These are phyloP conservation scores for Aphelinus certus DNA, from an alignment of 1,140 invertebrate genomes.

Conservation along the genomic window DNA sequence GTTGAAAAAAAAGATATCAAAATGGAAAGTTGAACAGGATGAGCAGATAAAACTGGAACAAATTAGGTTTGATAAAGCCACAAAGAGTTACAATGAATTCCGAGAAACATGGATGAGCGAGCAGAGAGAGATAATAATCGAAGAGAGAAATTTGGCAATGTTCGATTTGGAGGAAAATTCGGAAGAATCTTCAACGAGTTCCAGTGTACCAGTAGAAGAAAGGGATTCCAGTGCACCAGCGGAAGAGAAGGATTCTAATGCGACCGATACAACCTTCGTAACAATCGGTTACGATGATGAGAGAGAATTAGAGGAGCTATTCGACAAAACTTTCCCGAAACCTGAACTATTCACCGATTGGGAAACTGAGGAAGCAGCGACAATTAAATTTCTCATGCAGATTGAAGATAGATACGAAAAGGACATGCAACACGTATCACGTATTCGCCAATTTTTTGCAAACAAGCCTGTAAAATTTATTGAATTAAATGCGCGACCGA, in stretches of 20 bases:
- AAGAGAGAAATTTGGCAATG: conserved; percentile 21
- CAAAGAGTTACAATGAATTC: conserved; percentile 46
- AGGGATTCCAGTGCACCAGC: neutral
- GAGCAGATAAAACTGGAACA: conserved; percentile 52
- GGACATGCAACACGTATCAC: conserved; percentile 57
- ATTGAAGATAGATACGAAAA: conserved; percentile 61
- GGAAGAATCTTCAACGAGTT: conserved; percentile 37
- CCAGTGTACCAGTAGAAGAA: neutral
- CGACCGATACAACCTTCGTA: too few relatives aligned
- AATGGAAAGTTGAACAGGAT: conserved; percentile 55
- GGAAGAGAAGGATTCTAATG: neutral
- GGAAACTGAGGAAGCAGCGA: conserved; percentile 63
- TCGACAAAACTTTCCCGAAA: conserved; percentile 50
- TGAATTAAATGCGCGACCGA: conserved; percentile 57
- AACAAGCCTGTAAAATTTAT: conserved; percentile 63
- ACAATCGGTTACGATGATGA: neutral
- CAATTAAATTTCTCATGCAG: conserved; percentile 59
- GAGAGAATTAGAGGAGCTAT: conserved; percentile 35
- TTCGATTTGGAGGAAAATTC: conserved; percentile 41
- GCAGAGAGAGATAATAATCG: conserved; percentile 45
- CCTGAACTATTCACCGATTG: conserved; percentile 60
- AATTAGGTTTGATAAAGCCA: conserved; percentile 10
- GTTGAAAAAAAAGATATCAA: conserved; percentile 49
- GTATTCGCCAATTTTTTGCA: conserved; percentile 52
- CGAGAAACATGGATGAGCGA: conserved; percentile 40